A percentile compares a stretch with the other conserved stretches of the same genome.
Conservation (phyloP, 2,113 vertebrate species). For the Lasiurus cinereus region DNA sequence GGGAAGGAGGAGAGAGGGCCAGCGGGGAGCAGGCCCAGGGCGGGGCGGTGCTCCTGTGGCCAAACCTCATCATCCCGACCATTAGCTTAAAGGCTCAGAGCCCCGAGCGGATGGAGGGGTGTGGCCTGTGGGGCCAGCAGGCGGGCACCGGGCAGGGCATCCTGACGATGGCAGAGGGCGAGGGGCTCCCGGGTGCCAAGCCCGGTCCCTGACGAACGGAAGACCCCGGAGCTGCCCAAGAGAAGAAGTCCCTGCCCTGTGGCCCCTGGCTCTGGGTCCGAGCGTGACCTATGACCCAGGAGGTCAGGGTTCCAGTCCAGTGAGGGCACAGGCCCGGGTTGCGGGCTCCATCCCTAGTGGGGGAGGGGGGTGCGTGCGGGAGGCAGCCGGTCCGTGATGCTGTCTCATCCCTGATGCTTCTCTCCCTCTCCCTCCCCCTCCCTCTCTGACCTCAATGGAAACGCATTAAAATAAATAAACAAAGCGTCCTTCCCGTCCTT, state of each 20-base stretch:
- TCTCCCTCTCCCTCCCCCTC: too few species aligned
- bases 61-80: conserved; percentile 80
- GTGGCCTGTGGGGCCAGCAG: background rate
- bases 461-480: too few species aligned
- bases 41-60: background rate
- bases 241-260: background rate
- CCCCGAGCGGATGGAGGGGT: background rate
- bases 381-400: too few species aligned
- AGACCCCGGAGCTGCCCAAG: rapidly evolving
- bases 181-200: background rate
- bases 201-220: background rate
- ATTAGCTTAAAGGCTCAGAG: conserved; percentile 80
- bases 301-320: too few species aligned
- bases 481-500: too few species aligned
- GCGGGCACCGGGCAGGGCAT: rapidly evolving
- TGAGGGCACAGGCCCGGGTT: too few species aligned
- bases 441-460: too few species aligned
- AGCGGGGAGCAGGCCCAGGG: background rate
- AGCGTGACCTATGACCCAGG: too few species aligned
- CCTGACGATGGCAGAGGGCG: rapidly evolving
- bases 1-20: background rate
- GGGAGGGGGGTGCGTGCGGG: too few species aligned
- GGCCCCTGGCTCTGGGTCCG: too few species aligned
- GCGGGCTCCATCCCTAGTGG: too few species aligned
- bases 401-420: too few species aligned